These are phyloP conservation scores for Pristiophorus japonicus DNA, from an alignment of 2,113 vertebrate genomes.

Conservation along the genomic window DNA sequence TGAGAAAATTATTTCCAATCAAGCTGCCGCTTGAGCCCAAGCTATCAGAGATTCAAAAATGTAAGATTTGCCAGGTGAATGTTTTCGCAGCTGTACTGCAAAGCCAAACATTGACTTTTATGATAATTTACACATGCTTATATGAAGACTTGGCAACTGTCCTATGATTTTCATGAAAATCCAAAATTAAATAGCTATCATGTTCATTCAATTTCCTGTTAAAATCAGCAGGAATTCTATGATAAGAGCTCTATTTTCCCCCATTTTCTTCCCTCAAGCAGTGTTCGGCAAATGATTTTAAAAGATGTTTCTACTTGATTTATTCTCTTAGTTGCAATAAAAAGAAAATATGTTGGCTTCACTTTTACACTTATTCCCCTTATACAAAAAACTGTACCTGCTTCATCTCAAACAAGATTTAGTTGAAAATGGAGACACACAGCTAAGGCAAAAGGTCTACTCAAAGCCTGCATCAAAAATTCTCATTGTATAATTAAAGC, in stretches of 20 bases:
- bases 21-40: background rate
- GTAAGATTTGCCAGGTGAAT: background rate
- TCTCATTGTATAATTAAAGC: background rate
- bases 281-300: background rate
- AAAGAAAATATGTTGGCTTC: background rate
- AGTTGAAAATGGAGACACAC: background rate
- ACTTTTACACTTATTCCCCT: background rate
- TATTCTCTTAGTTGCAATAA: background rate
- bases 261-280: too few species aligned
- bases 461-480: background rate
- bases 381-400: background rate
- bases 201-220: constrained; percentile 14
- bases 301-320: background rate
- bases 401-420: background rate
- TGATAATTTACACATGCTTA: constrained; percentile 17
- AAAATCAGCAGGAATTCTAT: constrained; percentile 8
- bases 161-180: background rate
- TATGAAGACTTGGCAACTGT: background rate
- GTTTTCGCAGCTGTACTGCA: constrained; percentile 31
- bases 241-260: background rate
- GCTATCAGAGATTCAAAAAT: background rate
- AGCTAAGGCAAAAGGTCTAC: background rate
- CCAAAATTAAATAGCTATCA: background rate
- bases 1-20: background rate
- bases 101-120: constrained; percentile 12